Conservation (phyloP, 2,797 vertebrate species). For the Silurus lanzhouensis region DNA sequence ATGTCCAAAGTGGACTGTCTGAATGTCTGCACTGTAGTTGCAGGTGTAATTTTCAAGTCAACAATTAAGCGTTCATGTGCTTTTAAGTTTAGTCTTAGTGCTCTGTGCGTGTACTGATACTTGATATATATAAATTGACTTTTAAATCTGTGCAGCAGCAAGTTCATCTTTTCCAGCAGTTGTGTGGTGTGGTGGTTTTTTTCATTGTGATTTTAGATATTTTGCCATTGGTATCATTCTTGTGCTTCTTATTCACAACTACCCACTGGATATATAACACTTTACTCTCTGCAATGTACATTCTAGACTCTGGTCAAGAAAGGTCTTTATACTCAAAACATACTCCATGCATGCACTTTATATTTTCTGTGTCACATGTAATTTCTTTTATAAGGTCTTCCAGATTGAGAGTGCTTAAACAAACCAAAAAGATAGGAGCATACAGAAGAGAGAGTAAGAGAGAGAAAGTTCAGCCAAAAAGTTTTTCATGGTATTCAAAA, state of each 20-base stretch:
- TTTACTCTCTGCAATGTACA: background rate
- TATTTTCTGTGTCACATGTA: conserved; percentile 32
- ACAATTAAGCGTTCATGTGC: too few species aligned
- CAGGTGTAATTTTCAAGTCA: too few species aligned
- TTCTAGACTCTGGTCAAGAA: conserved; percentile 23
- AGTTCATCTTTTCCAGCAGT: too few species aligned
- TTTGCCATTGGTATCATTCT: background rate
- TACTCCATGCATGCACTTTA: conserved; percentile 40
- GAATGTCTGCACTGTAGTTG: too few species aligned
- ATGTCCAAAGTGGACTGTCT: too few species aligned
- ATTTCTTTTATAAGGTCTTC: conserved; percentile 34
- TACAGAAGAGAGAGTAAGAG: conserved; percentile 51
- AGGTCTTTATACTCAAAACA: conserved; percentile 43
- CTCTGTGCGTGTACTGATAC: too few species aligned
- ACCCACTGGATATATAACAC: background rate
- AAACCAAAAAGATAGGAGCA: conserved; percentile 37
- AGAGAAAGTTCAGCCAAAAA: conserved; percentile 42
- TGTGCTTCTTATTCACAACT: background rate
- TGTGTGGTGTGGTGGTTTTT: too few species aligned
- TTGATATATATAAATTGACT: too few species aligned
- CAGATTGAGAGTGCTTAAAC: conserved; percentile 37
- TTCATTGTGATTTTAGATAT: background rate
- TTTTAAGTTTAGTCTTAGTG: too few species aligned
- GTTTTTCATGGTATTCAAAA: conserved; percentile 42
- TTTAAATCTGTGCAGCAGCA: too few species aligned